These are phyloP conservation scores for Punctoribates punctum DNA, from an alignment of 2,888 invertebrate genomes.

Conservation along the genomic window DNA sequence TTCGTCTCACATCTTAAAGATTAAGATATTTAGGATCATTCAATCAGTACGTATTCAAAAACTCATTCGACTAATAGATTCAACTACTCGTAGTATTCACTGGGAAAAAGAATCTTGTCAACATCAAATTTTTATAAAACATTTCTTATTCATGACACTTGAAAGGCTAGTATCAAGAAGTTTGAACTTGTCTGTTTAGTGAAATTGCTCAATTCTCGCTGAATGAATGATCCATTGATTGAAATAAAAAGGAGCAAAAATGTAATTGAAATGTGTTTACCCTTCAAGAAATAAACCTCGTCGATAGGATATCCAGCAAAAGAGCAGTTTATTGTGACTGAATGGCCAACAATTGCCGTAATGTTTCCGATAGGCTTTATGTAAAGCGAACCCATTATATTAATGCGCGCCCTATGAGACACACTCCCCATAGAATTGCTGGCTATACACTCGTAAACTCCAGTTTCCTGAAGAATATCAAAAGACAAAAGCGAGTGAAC, in stretches of 20 bases:
- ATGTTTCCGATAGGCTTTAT: constrained; percentile 43
- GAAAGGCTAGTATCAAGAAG: too few relatives aligned
- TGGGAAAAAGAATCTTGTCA: too few relatives aligned
- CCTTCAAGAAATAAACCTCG: constrained; percentile 43
- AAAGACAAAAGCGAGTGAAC: background rate
- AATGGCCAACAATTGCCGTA: constrained; percentile 41
- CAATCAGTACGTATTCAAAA: too few relatives aligned
- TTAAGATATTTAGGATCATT: too few relatives aligned
- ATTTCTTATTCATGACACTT: too few relatives aligned
- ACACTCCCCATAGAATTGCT: constrained; percentile 30
- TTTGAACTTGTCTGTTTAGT: too few relatives aligned
- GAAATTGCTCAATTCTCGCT: too few relatives aligned
- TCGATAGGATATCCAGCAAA: constrained; percentile 45
- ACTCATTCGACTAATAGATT: too few relatives aligned
- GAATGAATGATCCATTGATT: too few relatives aligned
- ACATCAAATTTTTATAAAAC: too few relatives aligned
- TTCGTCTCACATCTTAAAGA: too few relatives aligned
- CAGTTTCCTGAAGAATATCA: constrained; percentile 34
- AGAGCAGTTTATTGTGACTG: constrained; percentile 41
- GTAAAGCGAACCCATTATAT: constrained; percentile 43
- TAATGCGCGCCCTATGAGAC: constrained; percentile 43
- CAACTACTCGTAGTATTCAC: too few relatives aligned
- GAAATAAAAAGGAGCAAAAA: background rate
- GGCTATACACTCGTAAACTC: constrained; percentile 39
- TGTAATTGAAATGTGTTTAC: background rate